Evolutionary conservation across 2,113 vertebrate genomes (phyloP).

Genomic region (Callorhinus ursinus): DNA sequence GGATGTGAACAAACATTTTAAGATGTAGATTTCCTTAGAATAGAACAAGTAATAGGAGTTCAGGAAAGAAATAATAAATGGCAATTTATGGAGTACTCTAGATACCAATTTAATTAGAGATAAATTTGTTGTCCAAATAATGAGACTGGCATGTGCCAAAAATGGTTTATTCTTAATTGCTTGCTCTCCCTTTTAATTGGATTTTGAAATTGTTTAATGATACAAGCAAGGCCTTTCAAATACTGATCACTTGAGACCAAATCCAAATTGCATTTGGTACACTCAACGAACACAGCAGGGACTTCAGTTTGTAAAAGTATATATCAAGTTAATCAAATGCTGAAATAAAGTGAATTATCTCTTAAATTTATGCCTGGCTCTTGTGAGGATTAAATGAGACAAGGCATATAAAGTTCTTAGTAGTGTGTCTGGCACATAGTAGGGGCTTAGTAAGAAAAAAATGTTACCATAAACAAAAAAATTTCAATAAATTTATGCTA

Average conservation of each 20-base stretch:
- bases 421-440: not conserved
- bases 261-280: not conserved
- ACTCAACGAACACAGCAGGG: not conserved
- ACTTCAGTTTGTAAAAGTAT: not conserved
- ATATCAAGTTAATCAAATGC: not conserved
- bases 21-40: not conserved
- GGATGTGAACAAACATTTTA: not conserved
- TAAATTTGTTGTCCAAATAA: slow-evolving; percentile 50
- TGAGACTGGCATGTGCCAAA: slow-evolving; percentile 41
- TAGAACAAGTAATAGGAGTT: not conserved
- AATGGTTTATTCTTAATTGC: slow-evolving; percentile 41
- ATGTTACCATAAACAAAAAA: not conserved
- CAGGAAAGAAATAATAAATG: slow-evolving; percentile 28
- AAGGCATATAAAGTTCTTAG: not conserved
- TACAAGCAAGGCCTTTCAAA: slow-evolving; percentile 50
- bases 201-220: slow-evolving; percentile 61
- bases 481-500: not conserved
- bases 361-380: not conserved
- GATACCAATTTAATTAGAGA: slow-evolving; percentile 60
- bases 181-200: slow-evolving; percentile 58
- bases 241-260: slow-evolving; percentile 7
- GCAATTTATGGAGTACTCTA: slow-evolving; percentile 5
- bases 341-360: not conserved
- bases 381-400: not conserved
- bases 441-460: not conserved